Conservation (phyloP, 2,888 invertebrate genomes). For the Notodonta ziczac region DNA sequence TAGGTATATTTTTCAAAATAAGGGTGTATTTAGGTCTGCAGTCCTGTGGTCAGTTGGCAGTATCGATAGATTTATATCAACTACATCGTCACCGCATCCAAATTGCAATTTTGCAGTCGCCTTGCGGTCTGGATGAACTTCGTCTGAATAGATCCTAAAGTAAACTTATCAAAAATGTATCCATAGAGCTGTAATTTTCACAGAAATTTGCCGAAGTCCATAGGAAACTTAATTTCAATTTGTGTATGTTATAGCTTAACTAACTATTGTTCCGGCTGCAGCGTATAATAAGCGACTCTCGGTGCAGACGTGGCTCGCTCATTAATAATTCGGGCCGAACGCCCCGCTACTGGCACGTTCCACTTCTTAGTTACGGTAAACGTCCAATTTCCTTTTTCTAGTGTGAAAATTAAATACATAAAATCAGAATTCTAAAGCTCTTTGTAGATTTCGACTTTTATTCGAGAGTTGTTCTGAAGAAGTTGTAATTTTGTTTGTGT, state of each 20-base stretch:
- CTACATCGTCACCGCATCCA: too few species aligned
- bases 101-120: too few species aligned
- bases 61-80: too few species aligned
- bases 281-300: constrained; percentile 34
- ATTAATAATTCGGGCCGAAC: constrained; percentile 45
- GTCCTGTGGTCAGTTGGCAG: too few species aligned
- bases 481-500: neutral
- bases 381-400: constrained; percentile 23
- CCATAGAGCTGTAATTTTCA: too few species aligned
- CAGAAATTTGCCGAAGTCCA: constrained; percentile 8
- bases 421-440: constrained; percentile 20
- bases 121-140: too few species aligned
- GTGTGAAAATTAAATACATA: constrained; percentile 26
- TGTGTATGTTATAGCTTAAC: constrained; percentile 20
- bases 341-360: constrained; percentile 32
- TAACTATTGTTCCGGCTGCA: constrained; percentile 34
- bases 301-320: constrained; percentile 31
- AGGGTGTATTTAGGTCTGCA: too few species aligned
- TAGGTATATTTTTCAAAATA: too few species aligned
- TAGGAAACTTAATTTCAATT: constrained; percentile 18
- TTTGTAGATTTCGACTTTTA: neutral
- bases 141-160: too few species aligned
- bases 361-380: constrained; percentile 26
- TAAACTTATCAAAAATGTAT: too few species aligned
- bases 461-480: neutral